Base-by-base conservation (phyloP, 2,113 vertebrate genomes). In the Campylomormyrus tamandua region DNA sequence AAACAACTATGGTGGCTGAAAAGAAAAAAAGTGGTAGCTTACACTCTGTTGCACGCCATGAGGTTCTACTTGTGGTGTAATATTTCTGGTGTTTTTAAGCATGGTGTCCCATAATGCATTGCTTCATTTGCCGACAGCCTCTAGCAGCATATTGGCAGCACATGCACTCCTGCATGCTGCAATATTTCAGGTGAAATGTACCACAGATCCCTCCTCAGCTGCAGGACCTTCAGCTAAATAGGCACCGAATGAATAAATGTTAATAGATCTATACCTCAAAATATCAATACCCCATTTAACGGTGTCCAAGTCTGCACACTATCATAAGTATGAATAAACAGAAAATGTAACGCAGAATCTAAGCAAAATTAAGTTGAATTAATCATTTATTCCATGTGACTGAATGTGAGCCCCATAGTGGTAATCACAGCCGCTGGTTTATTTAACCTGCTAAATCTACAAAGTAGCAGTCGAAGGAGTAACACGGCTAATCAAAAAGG, bases 391-490 rank as follows among this genome's bases (percentile, higher is more conserved):
- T 21, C 80, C 15, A 45, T 46, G 35, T 17, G 46, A 84, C 45
- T 24, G 80, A 17, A 84, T 48, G 42, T 9, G 21, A n/a, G 42
- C 80, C 39, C 39, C 2, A 11, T 10, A 48, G 17, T 42, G 39
- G 2, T 19, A 84, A 42, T 48, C 13, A 10, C 52, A 42, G 15
- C 62, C 45, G 9, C 39, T 77, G 45, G 31, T 49, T 66, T 49
- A 31, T 53, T 52, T 77, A 2, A 35, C 11, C 31, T 89, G 24
- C 2, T 24, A 19, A 53, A 90, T 91, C 6, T 50, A 66, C 90
- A 87, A 90, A 58, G 91, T 19, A 92, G 91, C 88, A 0, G 1
- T 0, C 31, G 88, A 94, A 92, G 92, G 88, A 94, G 91, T 93
- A 89, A 94, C 91, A 88, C 58, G 31, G 56, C n/a, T 42, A 1